phyloP scores from a whole-genome alignment of 2,888 invertebrate genomes.

The Dendrolimus pini region DNA sequence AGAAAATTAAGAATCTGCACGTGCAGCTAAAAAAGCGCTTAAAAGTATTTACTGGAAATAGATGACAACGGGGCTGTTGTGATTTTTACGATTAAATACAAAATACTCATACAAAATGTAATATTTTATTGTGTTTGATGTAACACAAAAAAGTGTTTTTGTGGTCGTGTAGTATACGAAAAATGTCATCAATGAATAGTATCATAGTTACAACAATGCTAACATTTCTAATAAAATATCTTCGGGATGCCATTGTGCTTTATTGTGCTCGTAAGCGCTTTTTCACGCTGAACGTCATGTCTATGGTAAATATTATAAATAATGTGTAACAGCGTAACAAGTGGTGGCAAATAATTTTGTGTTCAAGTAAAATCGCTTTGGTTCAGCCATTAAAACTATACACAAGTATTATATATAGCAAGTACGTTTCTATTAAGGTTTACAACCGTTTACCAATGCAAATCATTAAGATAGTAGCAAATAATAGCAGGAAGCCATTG shows the following conservation, averaged over 20 bases:
- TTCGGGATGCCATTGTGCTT: too few species aligned
- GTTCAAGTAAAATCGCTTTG: constrained; percentile 55
- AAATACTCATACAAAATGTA: too few species aligned
- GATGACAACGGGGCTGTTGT: too few species aligned
- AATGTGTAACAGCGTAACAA: constrained; percentile 29
- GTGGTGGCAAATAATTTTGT: constrained; percentile 53
- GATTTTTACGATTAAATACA: too few species aligned
- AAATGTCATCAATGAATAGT: too few species aligned
- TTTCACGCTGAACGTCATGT: background rate
- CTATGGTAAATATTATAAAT: constrained; percentile 9
- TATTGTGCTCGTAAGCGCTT: background rate
- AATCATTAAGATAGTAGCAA: constrained; percentile 28
- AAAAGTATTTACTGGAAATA: background rate
- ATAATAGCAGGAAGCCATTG: constrained; percentile 25
- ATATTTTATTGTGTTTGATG: too few species aligned
- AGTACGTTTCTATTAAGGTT: constrained; percentile 41
- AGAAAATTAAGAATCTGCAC: constrained; percentile 21
- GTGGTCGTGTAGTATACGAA: too few species aligned
- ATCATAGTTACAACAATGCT: too few species aligned
- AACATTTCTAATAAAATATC: too few species aligned
- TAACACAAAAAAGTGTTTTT: too few species aligned
- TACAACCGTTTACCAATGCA: constrained; percentile 51
- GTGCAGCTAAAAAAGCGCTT: background rate
- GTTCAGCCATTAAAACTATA: constrained; percentile 53
- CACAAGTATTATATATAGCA: constrained; percentile 34